Evolutionary conservation across 2,113 vertebrate species (phyloP).

Genomic region (cat (Felis catus)): DNA sequence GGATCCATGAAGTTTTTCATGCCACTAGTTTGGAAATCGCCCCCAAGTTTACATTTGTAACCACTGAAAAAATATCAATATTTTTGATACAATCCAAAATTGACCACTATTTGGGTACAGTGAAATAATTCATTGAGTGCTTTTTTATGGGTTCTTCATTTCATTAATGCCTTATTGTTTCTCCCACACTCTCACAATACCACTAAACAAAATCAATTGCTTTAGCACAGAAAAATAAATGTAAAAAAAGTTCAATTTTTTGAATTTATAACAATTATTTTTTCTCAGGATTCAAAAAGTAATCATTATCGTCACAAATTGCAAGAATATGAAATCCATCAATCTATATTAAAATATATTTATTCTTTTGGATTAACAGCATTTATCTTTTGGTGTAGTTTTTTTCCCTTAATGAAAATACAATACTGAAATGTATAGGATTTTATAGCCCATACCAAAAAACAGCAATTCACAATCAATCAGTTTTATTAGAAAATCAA

Average conservation of each 20-base stretch:
- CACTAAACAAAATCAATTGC: slow-evolving; percentile 28
- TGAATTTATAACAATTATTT: slow-evolving; percentile 22
- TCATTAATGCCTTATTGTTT: background rate
- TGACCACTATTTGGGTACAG: background rate
- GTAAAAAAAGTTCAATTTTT: background rate
- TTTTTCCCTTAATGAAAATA: slow-evolving; percentile 51
- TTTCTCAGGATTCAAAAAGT: background rate
- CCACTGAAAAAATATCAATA: background rate
- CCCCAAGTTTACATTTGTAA: background rate
- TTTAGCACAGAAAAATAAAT: slow-evolving; percentile 12
- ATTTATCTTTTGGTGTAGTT: background rate
- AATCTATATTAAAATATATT: background rate
- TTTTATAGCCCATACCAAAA: background rate
- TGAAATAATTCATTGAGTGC: background rate
- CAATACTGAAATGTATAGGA: background rate
- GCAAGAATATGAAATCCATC: background rate
- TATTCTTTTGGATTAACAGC: background rate
- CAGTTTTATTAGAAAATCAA: background rate
- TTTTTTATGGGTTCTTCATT: background rate
- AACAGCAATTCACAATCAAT: background rate
- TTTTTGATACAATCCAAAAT: background rate
- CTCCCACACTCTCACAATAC: background rate
- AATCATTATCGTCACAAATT: background rate
- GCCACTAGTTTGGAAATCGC: background rate
- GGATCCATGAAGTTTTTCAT: background rate